phyloP scores from a whole-genome alignment of 2,113 vertebrate species.

The Terrapene triunguis region DNA sequence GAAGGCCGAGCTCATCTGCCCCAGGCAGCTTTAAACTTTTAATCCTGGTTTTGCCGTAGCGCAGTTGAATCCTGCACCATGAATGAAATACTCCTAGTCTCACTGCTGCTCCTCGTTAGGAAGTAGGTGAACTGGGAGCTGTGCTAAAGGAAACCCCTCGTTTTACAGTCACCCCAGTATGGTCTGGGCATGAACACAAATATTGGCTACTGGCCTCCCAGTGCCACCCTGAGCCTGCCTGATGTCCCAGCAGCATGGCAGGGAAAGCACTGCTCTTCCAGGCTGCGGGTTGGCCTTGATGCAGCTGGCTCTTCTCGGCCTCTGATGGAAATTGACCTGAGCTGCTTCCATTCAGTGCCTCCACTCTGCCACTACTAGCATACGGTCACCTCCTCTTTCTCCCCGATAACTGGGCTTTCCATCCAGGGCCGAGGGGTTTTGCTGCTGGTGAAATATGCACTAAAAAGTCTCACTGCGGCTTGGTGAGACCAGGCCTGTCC shows the following conservation, averaged over 20 bases:
- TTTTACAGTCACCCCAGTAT: neutral
- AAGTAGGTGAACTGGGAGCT: neutral
- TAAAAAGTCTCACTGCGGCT: neutral
- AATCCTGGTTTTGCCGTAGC: neutral
- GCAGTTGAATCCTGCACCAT: neutral
- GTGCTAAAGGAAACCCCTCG: neutral
- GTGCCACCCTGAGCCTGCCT: neutral
- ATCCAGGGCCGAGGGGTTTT: too few species aligned
- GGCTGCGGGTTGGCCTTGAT: neutral
- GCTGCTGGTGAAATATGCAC: neutral
- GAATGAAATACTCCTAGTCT: too few species aligned
- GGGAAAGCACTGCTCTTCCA: neutral
- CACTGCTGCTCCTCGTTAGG: too few species aligned
- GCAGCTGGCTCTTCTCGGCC: neutral
- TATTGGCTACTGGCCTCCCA: too few species aligned
- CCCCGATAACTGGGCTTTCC: neutral
- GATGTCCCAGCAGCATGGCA: too few species aligned
- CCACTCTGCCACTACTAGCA: neutral
- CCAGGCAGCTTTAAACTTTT: accelerated
- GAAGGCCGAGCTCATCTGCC: accelerated
- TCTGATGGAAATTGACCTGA: neutral
- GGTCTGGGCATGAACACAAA: too few species aligned
- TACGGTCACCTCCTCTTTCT: too few species aligned
- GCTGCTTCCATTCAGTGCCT: neutral
- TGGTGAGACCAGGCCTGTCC: too few species aligned